A percentile compares a stretch with the other conserved stretches of the same genome.
Evolutionary conservation across 2,113 vertebrate genomes (phyloP).

Genomic region (Struthio camelus): DNA sequence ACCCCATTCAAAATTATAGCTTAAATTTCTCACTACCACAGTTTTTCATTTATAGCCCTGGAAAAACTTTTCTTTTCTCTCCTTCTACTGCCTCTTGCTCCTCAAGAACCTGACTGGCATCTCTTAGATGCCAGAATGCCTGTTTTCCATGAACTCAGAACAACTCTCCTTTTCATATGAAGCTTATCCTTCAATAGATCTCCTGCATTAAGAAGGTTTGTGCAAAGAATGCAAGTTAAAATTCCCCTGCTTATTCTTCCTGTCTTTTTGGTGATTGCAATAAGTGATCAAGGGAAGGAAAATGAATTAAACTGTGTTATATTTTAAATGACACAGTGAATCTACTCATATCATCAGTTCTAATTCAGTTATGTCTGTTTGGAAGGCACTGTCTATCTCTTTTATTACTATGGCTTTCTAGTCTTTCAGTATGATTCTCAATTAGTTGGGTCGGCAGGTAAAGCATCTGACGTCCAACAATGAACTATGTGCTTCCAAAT

Average conservation of each 20-base stretch:
- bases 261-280: not conserved
- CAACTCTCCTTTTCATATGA: not conserved
- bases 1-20: not conserved
- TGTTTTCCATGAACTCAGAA: not conserved
- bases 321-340: conserved; percentile 65
- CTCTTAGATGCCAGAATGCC: not conserved
- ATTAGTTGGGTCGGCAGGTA: conserved; percentile 49
- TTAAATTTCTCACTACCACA: not conserved
- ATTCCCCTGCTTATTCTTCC: not conserved
- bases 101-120: not conserved
- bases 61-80: not conserved
- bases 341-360: conserved; percentile 58
- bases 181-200: not conserved
- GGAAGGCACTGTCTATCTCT: conserved; percentile 45
- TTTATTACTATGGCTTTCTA: conserved; percentile 54
- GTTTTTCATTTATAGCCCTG: not conserved
- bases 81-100: not conserved
- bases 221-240: not conserved
- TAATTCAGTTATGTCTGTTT: conserved; percentile 63
- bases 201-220: not conserved
- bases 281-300: not conserved
- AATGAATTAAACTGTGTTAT: conserved; percentile 20
- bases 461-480: not conserved
- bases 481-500: conserved; percentile 34
- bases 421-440: conserved; percentile 57